Conservation (phyloP, 2,888 invertebrate genomes). For the Catocala nupta region DNA sequence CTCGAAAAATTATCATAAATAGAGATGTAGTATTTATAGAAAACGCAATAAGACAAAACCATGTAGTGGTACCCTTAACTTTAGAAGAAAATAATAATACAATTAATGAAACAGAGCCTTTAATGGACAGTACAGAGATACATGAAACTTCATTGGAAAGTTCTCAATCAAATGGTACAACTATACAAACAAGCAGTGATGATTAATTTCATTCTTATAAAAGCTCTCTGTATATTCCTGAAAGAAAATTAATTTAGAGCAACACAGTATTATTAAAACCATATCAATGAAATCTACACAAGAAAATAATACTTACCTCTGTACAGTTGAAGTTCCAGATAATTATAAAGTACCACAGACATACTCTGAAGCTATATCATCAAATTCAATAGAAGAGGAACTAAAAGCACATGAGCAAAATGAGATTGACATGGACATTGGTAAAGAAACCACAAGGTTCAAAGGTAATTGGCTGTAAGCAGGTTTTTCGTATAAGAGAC, state of each 20-base stretch:
- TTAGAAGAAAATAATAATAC: not conserved
- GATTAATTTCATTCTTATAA: slow-evolving; percentile 5
- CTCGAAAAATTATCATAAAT: slow-evolving; percentile 21
- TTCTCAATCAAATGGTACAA: slow-evolving; percentile 3
- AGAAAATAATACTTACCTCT: slow-evolving; percentile 6
- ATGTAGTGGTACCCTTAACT: slow-evolving; percentile 7
- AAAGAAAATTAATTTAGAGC: not conserved
- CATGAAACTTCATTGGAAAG: slow-evolving; percentile 5
- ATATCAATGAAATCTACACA: not conserved
- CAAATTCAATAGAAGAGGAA: slow-evolving; percentile 14
- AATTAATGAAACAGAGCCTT: slow-evolving; percentile 1
- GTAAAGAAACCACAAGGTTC: slow-evolving; percentile 10
- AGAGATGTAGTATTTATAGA: slow-evolving; percentile 33
- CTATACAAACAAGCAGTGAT: slow-evolving; percentile 3
- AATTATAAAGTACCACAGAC: slow-evolving; percentile 6
- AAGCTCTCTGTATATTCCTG: slow-evolving; percentile 2
- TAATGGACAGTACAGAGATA: slow-evolving; percentile 2
- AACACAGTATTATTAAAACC: slow-evolving; percentile 5
- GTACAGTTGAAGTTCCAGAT: slow-evolving; percentile 1
- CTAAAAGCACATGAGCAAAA: slow-evolving; percentile 13
- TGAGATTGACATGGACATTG: slow-evolving; percentile 18
- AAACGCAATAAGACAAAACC: slow-evolving; percentile 9
- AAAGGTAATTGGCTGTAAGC: slow-evolving; percentile 15
- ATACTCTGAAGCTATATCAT: slow-evolving; percentile 13
- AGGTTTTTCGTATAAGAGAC: slow-evolving; percentile 22